Evolutionary conservation across 2,797 vertebrate species (phyloP), one percentile per base, ranked within the genome.

Genomic region (Lepilemur septentrionalis): DNA sequence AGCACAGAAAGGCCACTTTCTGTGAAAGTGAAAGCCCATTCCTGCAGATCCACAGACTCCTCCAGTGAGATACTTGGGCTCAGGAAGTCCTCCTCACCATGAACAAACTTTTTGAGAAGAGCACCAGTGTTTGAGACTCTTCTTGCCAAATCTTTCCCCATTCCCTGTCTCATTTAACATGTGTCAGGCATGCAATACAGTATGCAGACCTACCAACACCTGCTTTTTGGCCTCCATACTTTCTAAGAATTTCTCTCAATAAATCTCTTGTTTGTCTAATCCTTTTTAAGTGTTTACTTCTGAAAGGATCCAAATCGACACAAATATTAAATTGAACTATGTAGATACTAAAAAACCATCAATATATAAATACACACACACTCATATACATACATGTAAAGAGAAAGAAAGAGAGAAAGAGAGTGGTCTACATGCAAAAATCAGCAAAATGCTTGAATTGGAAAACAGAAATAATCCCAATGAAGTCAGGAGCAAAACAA

Each of bases 161-260:
- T 65, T 48, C 25, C 4, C 17, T 41, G 35, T 46, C 18, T 22
- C n/a, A 22, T 30, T 32, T 23, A n/a, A 76, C 15, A 65, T 10
- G 32, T 55, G 6, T 7, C 55, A 46, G 35, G 20, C 25, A 32
- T 48, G 32, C 7, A 2, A 0, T 15, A 6, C 7, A 1, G 1
- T 6, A 9, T 0, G 5, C 59, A 25, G 9, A 10, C 13, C 59
- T 41, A 14, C 14, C 28, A 70, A 11, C 6, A 4, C n/a, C 59
- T n/a, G 28, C 15, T 79, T 25, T n/a, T n/a, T 22, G n/a, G 23
- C 23, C 72, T 20, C 52, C 5, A 32, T 61, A 30, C 13, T 43
- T 35, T 43, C 48, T 32, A 70, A 4, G 25, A 1, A 23, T 69
- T 80, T 90, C 30, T 69, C 15, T 14, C 38, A 46, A 0, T 18